phyloP scores from a whole-genome alignment of 2,113 vertebrate species.

The Lethenteron camtschaticum region DNA sequence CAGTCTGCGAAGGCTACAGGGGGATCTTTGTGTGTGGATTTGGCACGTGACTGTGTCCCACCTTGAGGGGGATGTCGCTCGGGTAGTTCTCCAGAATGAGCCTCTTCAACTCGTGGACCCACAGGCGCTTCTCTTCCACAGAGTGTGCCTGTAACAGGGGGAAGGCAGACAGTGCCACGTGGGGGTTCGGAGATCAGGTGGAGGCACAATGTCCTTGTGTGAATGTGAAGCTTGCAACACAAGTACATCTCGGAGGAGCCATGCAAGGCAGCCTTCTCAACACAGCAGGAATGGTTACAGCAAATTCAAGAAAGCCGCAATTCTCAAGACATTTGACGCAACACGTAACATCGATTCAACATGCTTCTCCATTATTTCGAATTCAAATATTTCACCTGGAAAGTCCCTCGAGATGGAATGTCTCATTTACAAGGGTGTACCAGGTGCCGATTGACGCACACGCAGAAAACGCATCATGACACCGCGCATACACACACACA shows the following conservation, averaged over 20 bases:
- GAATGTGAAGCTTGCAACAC: neutral
- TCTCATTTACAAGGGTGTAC: no score
- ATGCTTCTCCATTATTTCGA: no score
- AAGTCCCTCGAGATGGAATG: no score
- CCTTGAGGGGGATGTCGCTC: slow-evolving; percentile 56
- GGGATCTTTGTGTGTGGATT: no score
- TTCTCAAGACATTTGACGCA: no score
- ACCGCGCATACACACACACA: no score
- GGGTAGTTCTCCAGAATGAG: slow-evolving; percentile 64
- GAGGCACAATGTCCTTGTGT: neutral
- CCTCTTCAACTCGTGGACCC: slow-evolving; percentile 64
- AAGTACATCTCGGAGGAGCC: neutral
- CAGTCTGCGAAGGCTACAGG: no score
- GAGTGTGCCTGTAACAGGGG: slow-evolving; percentile 36
- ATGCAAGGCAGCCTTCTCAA: neutral
- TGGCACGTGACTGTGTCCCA: slow-evolving; percentile 10
- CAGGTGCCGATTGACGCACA: no score
- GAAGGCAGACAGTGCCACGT: neutral
- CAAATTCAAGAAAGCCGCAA: no score
- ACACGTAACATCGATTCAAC: no score
- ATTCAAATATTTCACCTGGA: no score
- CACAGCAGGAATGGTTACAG: neutral
- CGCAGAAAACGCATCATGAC: no score
- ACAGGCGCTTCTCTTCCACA: slow-evolving; percentile 60
- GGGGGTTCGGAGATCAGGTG: neutral